Conservation (phyloP, 1,140 invertebrate species). For the Lordiphosa collinella region DNA sequence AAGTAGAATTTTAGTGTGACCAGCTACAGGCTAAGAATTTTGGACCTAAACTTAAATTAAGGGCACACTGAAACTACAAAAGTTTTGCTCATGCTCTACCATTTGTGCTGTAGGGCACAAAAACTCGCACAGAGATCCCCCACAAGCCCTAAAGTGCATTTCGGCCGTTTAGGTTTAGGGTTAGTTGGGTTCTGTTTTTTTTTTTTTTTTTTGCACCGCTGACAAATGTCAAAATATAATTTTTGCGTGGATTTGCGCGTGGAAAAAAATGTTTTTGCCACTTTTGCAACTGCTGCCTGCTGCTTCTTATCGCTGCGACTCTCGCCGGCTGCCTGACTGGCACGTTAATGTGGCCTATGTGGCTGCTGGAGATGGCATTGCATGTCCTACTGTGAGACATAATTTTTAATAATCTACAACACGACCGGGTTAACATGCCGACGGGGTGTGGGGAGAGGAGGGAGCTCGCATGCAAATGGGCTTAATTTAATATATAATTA, state of each 20-base stretch:
- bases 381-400: conserved; percentile 75
- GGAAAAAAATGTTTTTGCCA: conserved; percentile 3
- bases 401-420: conserved; percentile 78
- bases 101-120: background rate
- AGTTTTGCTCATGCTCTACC: background rate
- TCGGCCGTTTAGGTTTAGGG: conserved; percentile 11
- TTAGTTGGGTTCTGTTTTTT: conserved; percentile 7
- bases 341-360: conserved; percentile 76
- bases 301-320: conserved; percentile 57
- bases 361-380: conserved; percentile 44
- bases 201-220: conserved; percentile 20
- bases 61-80: no score
- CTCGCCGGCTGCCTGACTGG: conserved; percentile 19
- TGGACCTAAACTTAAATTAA: no score
- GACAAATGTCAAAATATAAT: conserved; percentile 74
- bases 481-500: conserved; percentile 77
- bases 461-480: conserved; percentile 66
- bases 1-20: no score
- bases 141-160: conserved; percentile 14
- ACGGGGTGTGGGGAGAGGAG: conserved; percentile 12
- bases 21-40: no score
- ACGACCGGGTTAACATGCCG: conserved; percentile 43
- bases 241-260: conserved; percentile 67
- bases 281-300: conserved; percentile 66
- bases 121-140: no score